A percentile compares a stretch with the other conserved stretches of the same genome.
phyloP scores from a whole-genome alignment of 2,888 invertebrate species.

The Cheiracanthium punctorium region DNA sequence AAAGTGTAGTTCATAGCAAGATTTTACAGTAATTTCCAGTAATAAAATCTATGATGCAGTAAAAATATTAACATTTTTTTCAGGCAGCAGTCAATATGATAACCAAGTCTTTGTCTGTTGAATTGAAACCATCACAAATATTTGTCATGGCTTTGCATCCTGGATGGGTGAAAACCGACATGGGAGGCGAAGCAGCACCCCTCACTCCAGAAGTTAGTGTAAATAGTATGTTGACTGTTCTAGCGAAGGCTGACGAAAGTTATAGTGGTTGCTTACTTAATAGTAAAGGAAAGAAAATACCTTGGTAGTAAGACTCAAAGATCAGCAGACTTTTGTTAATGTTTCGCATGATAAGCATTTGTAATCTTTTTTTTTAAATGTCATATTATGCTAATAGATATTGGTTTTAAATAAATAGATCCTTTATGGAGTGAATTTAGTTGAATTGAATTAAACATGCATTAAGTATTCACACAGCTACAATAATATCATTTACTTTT shows the following conservation, averaged over 20 bases:
- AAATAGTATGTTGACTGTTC: constrained; percentile 81
- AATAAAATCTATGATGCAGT: no score
- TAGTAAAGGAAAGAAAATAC: constrained; percentile 81
- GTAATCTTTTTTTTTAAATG: no score
- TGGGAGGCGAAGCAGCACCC: constrained; percentile 89
- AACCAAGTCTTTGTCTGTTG: constrained; percentile 88
- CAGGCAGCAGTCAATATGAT: constrained; percentile 83
- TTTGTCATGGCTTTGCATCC: constrained; percentile 87
- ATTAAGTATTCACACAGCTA: no score
- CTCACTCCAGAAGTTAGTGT: constrained; percentile 84
- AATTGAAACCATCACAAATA: constrained; percentile 85
- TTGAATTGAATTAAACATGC: no score
- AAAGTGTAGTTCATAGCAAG: no score
- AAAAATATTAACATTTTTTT: constrained; percentile 25
- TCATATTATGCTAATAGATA: no score
- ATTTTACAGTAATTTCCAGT: no score
- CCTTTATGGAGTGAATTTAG: no score
- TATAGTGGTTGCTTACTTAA: constrained; percentile 87
- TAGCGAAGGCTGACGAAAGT: constrained; percentile 80
- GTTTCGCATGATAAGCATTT: no score
- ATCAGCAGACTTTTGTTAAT: no score
- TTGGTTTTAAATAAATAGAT: no score
- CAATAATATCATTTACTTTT: no score
- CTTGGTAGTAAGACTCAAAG: constrained; percentile 36
- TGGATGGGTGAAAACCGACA: constrained; percentile 92